A percentile compares a stretch with the other conserved stretches of the same genome.
These are phyloP conservation scores for Leptinotarsa lineolata DNA, from an alignment of 1,140 invertebrate species.

Conservation along the genomic window DNA sequence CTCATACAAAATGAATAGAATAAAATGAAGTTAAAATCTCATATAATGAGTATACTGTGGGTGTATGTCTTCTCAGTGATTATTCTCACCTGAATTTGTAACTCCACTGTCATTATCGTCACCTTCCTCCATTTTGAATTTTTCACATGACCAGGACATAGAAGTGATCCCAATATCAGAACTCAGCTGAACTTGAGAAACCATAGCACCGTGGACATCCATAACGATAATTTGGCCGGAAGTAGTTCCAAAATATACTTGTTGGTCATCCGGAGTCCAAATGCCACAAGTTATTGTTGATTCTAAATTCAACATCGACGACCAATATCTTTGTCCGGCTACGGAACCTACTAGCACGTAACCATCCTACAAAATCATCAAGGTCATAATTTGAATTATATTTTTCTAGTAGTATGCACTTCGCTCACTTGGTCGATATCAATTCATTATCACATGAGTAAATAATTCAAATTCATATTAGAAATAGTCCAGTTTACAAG, in stretches of 20 bases:
- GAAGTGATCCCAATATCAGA: constrained; percentile 81
- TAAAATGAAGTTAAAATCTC: constrained; percentile 26
- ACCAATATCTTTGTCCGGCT: constrained; percentile 97
- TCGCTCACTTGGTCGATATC: no score
- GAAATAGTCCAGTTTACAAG: no score
- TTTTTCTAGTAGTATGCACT: no score
- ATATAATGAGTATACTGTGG: background rate
- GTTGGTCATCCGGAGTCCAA: constrained; percentile 97
- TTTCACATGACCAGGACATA: constrained; percentile 96
- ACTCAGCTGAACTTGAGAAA: constrained; percentile 84
- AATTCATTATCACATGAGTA: no score
- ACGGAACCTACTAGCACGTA: constrained; percentile 96
- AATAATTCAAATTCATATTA: no score
- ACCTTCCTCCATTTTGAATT: constrained; percentile 97
- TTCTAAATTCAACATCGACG: constrained; percentile 93
- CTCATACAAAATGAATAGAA: background rate
- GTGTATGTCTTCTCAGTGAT: no score
- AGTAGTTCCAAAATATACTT: constrained; percentile 95
- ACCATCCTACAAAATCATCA: constrained; percentile 69
- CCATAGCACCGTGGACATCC: constrained; percentile 94
- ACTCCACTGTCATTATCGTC: constrained; percentile 69
- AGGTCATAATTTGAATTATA: no score
- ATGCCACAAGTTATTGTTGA: constrained; percentile 93
- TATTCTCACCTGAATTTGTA: constrained; percentile 43
- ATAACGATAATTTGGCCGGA: constrained; percentile 93